Evolutionary conservation across 2,113 vertebrate genomes (phyloP).

Genomic region (Spilogale gracilis): DNA sequence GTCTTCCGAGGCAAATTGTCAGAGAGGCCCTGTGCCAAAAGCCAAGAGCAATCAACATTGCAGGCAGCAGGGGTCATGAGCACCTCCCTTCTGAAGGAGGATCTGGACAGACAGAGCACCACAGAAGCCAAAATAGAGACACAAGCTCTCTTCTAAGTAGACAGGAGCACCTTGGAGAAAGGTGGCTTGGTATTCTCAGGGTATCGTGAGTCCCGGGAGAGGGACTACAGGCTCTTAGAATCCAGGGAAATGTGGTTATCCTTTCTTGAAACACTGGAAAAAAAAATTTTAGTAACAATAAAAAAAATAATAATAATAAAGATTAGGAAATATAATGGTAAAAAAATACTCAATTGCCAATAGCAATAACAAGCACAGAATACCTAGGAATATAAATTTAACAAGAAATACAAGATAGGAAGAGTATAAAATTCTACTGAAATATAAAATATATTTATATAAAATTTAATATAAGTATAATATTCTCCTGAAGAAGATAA

Average conservation of each 20-base stretch:
- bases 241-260: background rate
- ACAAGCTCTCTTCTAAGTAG: background rate
- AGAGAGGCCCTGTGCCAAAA: background rate
- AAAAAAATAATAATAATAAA: background rate
- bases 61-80: background rate
- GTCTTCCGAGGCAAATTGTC: background rate
- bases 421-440: background rate
- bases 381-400: conserved; percentile 22
- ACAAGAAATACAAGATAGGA: background rate
- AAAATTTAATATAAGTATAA: background rate
- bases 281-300: no score
- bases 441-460: no score
- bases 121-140: background rate
- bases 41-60: background rate
- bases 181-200: background rate
- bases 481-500: background rate
- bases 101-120: background rate
- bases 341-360: background rate
- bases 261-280: background rate
- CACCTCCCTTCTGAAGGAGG: background rate
- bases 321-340: conserved; percentile 30
- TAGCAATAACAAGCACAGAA: conserved; percentile 12
- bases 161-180: background rate
- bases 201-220: fast-evolving
- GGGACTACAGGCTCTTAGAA: background rate